Percentiles rank a stretch among this genome's conserved stretches.
phyloP scores from a whole-genome alignment of 2,888 invertebrate genomes.

The Noctuana brunneofusca region DNA sequence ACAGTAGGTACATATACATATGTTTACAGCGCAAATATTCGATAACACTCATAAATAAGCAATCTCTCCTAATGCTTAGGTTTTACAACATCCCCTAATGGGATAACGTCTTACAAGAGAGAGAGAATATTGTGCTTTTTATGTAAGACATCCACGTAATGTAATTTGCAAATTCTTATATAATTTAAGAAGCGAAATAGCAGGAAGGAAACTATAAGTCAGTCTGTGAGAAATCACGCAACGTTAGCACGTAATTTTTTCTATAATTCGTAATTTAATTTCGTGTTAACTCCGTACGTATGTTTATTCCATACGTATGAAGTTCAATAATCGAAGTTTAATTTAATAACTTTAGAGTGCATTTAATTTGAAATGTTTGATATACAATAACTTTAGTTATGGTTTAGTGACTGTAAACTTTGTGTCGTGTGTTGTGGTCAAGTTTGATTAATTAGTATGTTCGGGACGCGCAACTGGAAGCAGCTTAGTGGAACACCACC shows the following conservation, averaged over 20 bases:
- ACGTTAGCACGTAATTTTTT: background rate
- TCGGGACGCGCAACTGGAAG: background rate
- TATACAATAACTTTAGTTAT: too few relatives aligned
- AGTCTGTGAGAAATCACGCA: background rate
- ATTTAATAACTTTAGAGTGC: background rate
- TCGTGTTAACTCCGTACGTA: too few relatives aligned
- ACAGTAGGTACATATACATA: too few relatives aligned
- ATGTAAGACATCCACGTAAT: background rate
- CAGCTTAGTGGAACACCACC: background rate
- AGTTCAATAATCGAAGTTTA: too few relatives aligned
- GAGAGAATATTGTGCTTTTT: conserved; percentile 4
- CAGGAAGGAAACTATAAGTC: background rate
- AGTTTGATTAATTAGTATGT: background rate
- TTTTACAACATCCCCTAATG: conserved; percentile 2
- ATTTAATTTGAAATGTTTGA: background rate
- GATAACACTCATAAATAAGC: background rate
- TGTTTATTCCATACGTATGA: too few relatives aligned
- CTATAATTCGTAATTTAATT: too few relatives aligned
- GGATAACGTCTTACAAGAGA: background rate
- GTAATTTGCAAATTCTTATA: background rate
- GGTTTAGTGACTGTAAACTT: background rate
- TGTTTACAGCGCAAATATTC: too few relatives aligned
- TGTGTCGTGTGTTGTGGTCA: background rate
- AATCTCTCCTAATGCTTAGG: background rate
- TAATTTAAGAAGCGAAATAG: background rate